phyloP scores from a whole-genome alignment of 2,888 invertebrate genomes.

The Synanthedon tipuliformis region DNA sequence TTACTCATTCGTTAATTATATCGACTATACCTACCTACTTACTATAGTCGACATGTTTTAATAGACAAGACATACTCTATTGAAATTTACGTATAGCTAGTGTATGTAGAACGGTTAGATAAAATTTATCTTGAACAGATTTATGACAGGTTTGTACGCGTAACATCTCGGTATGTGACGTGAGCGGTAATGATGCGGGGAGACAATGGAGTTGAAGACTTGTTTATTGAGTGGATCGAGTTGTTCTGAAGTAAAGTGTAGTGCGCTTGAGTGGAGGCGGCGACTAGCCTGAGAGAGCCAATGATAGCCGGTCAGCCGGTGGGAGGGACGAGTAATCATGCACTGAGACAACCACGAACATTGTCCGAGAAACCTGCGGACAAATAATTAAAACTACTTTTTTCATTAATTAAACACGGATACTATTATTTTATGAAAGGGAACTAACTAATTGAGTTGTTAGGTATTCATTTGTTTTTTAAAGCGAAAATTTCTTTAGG shows the following conservation, averaged over 20 bases:
- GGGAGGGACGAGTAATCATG: constrained; percentile 62
- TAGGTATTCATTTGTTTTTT: too few species aligned
- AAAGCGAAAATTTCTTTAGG: too few species aligned
- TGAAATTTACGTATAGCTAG: background rate
- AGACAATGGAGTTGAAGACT: constrained; percentile 65
- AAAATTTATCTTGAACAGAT: constrained; percentile 44
- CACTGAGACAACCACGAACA: constrained; percentile 40
- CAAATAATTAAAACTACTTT: background rate
- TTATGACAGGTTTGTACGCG: constrained; percentile 38
- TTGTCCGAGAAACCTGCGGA: constrained; percentile 14
- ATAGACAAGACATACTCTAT: too few species aligned
- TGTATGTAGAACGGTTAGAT: background rate
- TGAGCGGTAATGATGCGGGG: constrained; percentile 45
- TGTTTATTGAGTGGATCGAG: constrained; percentile 65
- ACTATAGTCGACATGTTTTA: too few species aligned
- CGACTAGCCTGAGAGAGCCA: constrained; percentile 44
- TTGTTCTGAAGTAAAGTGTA: constrained; percentile 54
- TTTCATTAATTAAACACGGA: background rate
- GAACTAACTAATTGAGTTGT: background rate
- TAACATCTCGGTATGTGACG: constrained; percentile 40
- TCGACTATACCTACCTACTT: too few species aligned
- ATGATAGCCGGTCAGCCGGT: constrained; percentile 48
- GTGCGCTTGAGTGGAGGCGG: constrained; percentile 64
- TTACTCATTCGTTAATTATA: too few species aligned
- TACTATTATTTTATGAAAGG: background rate